Evolutionary conservation across 2,113 vertebrate genomes (phyloP).

Genomic region (Atherinomorus stipes): DNA sequence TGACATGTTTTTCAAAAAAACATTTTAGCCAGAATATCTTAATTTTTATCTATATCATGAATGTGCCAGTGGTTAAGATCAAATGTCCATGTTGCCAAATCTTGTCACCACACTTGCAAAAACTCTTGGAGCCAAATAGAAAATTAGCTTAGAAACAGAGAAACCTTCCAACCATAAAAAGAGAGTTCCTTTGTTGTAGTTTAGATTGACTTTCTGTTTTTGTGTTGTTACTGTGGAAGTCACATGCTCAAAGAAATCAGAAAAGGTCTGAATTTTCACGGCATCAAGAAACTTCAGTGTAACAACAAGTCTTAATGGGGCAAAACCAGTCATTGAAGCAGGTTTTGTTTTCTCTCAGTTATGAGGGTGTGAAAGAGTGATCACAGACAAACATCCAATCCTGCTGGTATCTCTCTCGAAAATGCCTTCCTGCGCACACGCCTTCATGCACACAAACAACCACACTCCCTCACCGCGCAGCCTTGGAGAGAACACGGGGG

Average conservation of each 20-base stretch:
- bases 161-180: too few relatives aligned
- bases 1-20: neutral
- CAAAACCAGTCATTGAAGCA: slow-evolving; percentile 8
- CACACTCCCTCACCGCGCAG: slow-evolving; percentile 38
- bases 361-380: slow-evolving; percentile 43
- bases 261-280: neutral
- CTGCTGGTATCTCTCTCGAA: slow-evolving; percentile 38
- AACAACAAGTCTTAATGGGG: neutral
- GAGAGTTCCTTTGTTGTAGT: too few relatives aligned
- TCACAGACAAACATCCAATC: slow-evolving; percentile 64
- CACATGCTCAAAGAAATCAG: too few relatives aligned
- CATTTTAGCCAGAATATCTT: too few relatives aligned
- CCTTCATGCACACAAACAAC: slow-evolving; percentile 58
- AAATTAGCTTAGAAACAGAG: too few relatives aligned
- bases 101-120: too few relatives aligned
- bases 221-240: too few relatives aligned
- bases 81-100: too few relatives aligned
- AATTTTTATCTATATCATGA: too few relatives aligned
- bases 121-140: too few relatives aligned
- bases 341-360: slow-evolving; percentile 15
- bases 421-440: slow-evolving; percentile 40
- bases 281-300: neutral
- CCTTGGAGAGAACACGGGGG: slow-evolving; percentile 48
- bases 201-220: too few relatives aligned
- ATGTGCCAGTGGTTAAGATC: too few relatives aligned